Evolutionary conservation across 92 coral and sea anemone species (phyloP), one percentile per base, ranked within the genome.

Genomic region (Montipora capitata): DNA sequence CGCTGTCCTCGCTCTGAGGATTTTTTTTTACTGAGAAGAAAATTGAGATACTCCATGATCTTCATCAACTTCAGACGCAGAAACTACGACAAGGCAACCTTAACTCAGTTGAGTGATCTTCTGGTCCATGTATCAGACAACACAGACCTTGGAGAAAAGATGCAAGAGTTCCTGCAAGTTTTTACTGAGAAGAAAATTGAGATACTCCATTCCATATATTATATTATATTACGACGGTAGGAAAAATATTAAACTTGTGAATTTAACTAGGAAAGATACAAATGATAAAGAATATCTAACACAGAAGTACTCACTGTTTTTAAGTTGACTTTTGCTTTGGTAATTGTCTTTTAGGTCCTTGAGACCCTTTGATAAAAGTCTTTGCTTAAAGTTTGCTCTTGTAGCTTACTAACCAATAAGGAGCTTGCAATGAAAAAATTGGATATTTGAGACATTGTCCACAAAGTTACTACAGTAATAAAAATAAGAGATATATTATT

Each of bases 1-100:
- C 77, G 77, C 77, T 72, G 77, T 43, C 11, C 77, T 72, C 8
- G 11, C 9, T 14, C 58, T 40, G 2, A 44, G 38, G 43, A 15
- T 12, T 72, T n/a, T 6, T 7, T 3, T 45, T 45, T 45, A 45
- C 51, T 3, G 51, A 45, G 7, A 45, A 45, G 51, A 45, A 45
- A 45, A 45, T 45, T 45, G 51, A 92, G 59, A 87, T 92, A 4
- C 86, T 89, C 87, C 9, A 45, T 92, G 82, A 68, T 82, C 51
- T 92, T 92, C 76, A 77, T 92, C 17, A 68, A 64, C 39, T 84
- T 78, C 82, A 45, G 77, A 35, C 74, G 88, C n/a, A 74, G 83
- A 48, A 89, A 93, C 40, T 93, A 93, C 64, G 91, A 93, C 86
- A 93, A 93, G 64, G 96, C 96, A 14, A 93, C 93, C 15, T 61